phyloP scores from a whole-genome alignment of 2,888 invertebrate genomes.

The Eristalis arbustorum region DNA sequence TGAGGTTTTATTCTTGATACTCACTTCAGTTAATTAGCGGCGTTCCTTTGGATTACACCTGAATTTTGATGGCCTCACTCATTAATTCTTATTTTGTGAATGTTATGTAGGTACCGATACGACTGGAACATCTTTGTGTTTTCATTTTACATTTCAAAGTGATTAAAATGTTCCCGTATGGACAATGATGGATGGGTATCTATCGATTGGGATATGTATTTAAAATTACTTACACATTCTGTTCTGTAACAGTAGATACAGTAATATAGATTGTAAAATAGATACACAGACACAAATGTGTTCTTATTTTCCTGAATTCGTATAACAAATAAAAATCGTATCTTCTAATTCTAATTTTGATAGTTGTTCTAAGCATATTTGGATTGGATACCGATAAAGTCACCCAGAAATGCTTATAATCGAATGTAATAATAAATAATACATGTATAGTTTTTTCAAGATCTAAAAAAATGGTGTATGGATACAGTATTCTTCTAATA shows the following conservation, averaged over 20 bases:
- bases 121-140: neutral
- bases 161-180: slow-evolving; percentile 43
- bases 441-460: too few relatives aligned
- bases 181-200: slow-evolving; percentile 45
- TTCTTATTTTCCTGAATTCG: neutral
- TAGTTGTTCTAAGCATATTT: too few relatives aligned
- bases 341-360: too few relatives aligned
- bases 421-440: too few relatives aligned
- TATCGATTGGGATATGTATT: slow-evolving; percentile 6
- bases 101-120: neutral
- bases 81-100: slow-evolving; percentile 10
- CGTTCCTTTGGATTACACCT: slow-evolving; percentile 43
- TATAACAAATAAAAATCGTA: too few relatives aligned
- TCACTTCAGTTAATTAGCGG: slow-evolving; percentile 49
- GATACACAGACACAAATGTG: neutral
- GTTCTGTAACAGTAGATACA: neutral
- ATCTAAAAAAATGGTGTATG: too few relatives aligned
- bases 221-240: slow-evolving; percentile 46
- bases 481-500: too few relatives aligned
- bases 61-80: slow-evolving; percentile 23
- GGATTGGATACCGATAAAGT: too few relatives aligned
- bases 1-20: slow-evolving; percentile 30
- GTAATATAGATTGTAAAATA: neutral
- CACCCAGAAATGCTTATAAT: too few relatives aligned
- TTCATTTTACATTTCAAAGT: slow-evolving; percentile 17